Percentiles rank a stretch among this genome's conserved stretches.
These are phyloP conservation scores for Meloidogyne chitwoodi DNA, from an alignment of 1,140 invertebrate genomes.

Conservation along the genomic window DNA sequence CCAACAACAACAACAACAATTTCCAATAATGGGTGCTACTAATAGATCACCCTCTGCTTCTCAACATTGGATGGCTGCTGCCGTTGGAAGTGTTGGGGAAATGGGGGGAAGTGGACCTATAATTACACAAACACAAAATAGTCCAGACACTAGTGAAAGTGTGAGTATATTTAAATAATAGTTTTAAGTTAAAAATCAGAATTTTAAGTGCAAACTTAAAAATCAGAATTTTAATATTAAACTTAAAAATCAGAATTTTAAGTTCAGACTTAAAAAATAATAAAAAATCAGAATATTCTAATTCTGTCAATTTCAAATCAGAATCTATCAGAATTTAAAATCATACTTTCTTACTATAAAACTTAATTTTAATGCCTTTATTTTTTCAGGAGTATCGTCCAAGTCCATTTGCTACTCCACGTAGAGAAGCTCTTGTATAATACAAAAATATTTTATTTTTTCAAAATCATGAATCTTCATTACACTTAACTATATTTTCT, in stretches of 20 bases:
- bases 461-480: not conserved
- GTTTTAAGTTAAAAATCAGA: not conserved
- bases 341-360: too few relatives aligned
- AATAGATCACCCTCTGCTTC: not conserved
- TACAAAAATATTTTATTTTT: not conserved
- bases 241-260: not conserved
- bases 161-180: not conserved
- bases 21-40: not conserved
- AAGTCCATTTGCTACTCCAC: constrained; percentile 13
- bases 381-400: constrained; percentile 11
- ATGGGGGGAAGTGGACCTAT: not conserved
- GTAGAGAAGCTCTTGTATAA: constrained; percentile 17
- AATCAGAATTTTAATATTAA: not conserved
- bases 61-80: not conserved
- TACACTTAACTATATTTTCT: not conserved
- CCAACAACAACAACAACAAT: not conserved
- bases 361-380: too few relatives aligned
- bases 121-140: not conserved
- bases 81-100: not conserved
- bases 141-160: constrained; percentile 18
- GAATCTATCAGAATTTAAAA: too few relatives aligned
- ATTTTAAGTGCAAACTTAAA: not conserved
- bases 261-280: too few relatives aligned
- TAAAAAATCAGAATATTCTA: too few relatives aligned
- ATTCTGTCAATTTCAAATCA: too few relatives aligned